These are phyloP conservation scores for Calidris pugnax DNA, from an alignment of 2,113 vertebrate genomes.

Conservation along the genomic window DNA sequence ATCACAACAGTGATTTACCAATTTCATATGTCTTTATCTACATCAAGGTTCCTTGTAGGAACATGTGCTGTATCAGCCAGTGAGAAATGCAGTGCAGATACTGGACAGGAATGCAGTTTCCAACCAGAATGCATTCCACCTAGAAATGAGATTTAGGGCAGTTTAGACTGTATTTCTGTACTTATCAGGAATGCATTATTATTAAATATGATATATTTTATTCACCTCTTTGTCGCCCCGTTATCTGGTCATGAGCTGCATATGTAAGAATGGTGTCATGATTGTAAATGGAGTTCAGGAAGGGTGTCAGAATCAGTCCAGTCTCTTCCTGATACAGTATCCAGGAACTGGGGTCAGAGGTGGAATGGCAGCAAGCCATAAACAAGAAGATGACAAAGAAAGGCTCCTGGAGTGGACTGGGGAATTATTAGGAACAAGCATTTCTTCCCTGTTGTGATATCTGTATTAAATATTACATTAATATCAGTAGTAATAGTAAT, in stretches of 20 bases:
- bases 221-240: background rate
- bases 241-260: background rate
- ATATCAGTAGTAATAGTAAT: background rate
- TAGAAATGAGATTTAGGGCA: background rate
- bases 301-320: background rate
- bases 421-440: background rate
- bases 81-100: background rate
- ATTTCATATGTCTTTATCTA: background rate
- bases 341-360: background rate
- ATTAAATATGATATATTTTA: background rate
- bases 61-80: background rate
- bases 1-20: constrained; percentile 19
- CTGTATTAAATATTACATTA: background rate
- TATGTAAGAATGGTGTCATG: background rate
- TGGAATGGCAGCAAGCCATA: background rate
- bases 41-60: background rate
- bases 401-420: background rate
- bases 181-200: background rate
- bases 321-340: background rate
- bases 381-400: background rate
- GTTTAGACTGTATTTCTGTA: background rate
- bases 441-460: background rate
- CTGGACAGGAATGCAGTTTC: background rate
- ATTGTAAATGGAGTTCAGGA: background rate
- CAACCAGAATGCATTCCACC: background rate